Base-by-base conservation (phyloP, 2,797 vertebrate genomes). In the Gorsachius magnificus region DNA sequence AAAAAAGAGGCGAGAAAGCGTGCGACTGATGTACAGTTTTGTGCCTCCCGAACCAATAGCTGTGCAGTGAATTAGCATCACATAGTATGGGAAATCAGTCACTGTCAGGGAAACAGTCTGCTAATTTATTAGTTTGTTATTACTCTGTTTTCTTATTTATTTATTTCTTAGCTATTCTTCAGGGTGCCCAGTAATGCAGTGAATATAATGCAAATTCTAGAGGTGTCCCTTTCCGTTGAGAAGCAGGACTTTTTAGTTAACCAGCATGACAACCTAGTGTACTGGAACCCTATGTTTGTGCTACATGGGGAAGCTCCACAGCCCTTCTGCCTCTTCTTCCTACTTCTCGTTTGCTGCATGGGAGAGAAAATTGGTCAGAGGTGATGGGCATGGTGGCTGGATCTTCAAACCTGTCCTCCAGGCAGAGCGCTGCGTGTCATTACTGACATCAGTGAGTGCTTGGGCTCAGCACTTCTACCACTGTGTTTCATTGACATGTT, bases 61-160 rank as follows among this genome's bases (percentile, higher is more conserved):
- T 83, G 60, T 43, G 46, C 61, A 83, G 25, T 50, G 65, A 93
- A 95, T 93, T 92, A 88, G 80, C 61, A 90, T 78, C n/a, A 63
- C 54, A 43, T 3, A 38, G 53, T n/a, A 46, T 46, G 83, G 51
- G 36, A 91, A 95, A 95, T 93, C 60, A 90, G 70, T 90, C 74
- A 88, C 76, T 88, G 79, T 78, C 85, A 72, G 36, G 46, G 41
- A 86, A 90, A 90, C 14, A 87, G 26, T 66, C 50, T 71, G 60
- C 50, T 92, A 81, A 93, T 95, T 71, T 81, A 78, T 94, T 82
- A 72, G 24, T 15, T 83, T 92, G 35, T 38, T 71, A 89, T 94
- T 86, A 68, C 17, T 24, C 16, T 75, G 13, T 78, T 91, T 91
- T 61, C 36, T 46, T 57, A 60, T 81, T 91, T 76, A 33, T 85